phyloP scores from a whole-genome alignment of 2,888 invertebrate species.

The Microctonus hyperodae region DNA sequence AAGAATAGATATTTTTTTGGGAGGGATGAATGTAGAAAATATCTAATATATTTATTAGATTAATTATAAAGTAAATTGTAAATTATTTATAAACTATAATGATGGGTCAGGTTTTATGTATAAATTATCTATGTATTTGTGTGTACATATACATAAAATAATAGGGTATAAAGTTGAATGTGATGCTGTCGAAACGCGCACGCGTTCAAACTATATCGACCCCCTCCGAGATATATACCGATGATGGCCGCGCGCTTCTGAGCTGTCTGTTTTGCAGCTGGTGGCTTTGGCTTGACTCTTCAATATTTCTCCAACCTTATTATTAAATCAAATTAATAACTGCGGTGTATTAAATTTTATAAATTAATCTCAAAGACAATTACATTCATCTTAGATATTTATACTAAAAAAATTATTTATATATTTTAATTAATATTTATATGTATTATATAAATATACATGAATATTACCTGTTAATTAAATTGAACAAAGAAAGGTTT shows the following conservation, averaged over 20 bases:
- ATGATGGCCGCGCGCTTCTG: conserved; percentile 25
- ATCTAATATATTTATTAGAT: background rate
- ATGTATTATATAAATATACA: too few species aligned
- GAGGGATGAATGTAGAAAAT: background rate
- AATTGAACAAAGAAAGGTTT: background rate
- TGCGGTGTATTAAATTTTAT: background rate
- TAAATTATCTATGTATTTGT: background rate
- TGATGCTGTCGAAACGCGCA: conserved; percentile 43
- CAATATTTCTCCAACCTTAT: conserved; percentile 23
- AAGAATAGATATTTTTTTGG: too few species aligned
- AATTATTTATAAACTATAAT: background rate
- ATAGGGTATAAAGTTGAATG: background rate
- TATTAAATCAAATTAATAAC: conserved; percentile 17
- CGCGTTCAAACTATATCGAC: conserved; percentile 50
- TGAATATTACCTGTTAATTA: background rate
- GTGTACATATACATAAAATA: background rate
- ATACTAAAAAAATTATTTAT: too few species aligned
- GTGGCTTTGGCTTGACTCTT: conserved; percentile 32
- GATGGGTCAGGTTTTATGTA: background rate
- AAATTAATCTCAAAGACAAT: background rate
- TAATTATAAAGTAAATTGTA: background rate
- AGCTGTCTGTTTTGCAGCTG: conserved; percentile 38
- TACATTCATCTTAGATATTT: too few species aligned
- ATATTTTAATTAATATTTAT: too few species aligned
- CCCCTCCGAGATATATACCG: conserved; percentile 33